Conservation (phyloP, 2,888 invertebrate species). For the Portevinia maculata region DNA sequence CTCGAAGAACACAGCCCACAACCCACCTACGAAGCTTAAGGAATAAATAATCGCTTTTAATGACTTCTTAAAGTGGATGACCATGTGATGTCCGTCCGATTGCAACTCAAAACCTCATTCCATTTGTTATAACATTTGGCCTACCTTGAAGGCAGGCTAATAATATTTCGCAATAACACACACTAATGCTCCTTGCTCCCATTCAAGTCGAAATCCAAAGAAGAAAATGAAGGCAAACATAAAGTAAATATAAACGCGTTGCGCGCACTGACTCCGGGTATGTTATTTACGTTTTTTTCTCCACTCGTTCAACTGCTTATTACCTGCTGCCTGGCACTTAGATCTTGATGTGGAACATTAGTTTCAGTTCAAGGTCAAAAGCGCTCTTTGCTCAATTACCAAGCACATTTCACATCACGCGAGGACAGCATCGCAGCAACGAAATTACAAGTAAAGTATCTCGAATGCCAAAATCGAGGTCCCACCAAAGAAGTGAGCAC, state of each 20-base stretch:
- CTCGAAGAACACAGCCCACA: neutral
- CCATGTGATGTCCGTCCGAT: slow-evolving; percentile 22
- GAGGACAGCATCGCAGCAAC: slow-evolving; percentile 58
- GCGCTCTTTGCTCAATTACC: slow-evolving; percentile 52
- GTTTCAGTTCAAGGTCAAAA: slow-evolving; percentile 73
- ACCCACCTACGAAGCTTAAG: neutral
- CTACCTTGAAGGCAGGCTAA: slow-evolving; percentile 65
- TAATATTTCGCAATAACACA: slow-evolving; percentile 51
- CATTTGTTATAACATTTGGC: slow-evolving; percentile 49
- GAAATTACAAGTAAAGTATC: slow-evolving; percentile 26
- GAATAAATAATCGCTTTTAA: neutral
- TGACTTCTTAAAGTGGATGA: slow-evolving; percentile 16
- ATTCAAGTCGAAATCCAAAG: slow-evolving; percentile 48
- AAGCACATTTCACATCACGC: slow-evolving; percentile 45
- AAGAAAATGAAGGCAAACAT: slow-evolving; percentile 16
- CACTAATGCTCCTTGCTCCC: slow-evolving; percentile 59
- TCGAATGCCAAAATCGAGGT: slow-evolving; percentile 36
- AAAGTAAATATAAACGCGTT: slow-evolving; percentile 44
- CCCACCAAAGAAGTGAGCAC: slow-evolving; percentile 37
- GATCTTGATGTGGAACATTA: slow-evolving; percentile 73
- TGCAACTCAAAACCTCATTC: slow-evolving; percentile 33
- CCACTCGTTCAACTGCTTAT: slow-evolving; percentile 9
- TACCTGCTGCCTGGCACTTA: slow-evolving; percentile 45
- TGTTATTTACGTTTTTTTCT: slow-evolving; percentile 23
- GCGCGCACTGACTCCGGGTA: slow-evolving; percentile 20